phyloP scores from a whole-genome alignment of 2,888 invertebrate species.

The Opisthograptis luteolata region DNA sequence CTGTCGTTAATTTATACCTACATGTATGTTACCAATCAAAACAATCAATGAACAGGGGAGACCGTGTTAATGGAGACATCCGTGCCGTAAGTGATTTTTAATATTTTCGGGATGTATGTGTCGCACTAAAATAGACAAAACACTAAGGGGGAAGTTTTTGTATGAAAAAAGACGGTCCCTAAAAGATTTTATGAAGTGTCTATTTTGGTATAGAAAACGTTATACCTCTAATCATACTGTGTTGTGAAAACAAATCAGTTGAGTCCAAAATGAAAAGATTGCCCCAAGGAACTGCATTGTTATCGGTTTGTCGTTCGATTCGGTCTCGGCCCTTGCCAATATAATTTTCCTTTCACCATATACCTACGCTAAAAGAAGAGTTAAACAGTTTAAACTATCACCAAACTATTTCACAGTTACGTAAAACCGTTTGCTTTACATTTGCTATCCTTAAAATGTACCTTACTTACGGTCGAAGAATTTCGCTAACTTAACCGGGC shows the following conservation, averaged over 20 bases:
- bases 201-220: conserved; percentile 7
- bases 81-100: conserved; percentile 77
- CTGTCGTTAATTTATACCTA: not conserved
- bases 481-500: conserved; percentile 44
- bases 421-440: conserved; percentile 14
- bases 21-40: conserved; percentile 60
- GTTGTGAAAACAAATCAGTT: too few species aligned
- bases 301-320: too few species aligned
- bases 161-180: conserved; percentile 45
- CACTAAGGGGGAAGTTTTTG: conserved; percentile 61
- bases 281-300: too few species aligned
- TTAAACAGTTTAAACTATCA: not conserved
- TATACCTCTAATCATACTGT: too few species aligned
- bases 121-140: conserved; percentile 66
- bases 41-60: conserved; percentile 63
- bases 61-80: conserved; percentile 78
- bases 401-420: conserved; percentile 14
- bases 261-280: too few species aligned
- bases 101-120: conserved; percentile 77
- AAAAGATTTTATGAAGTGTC: conserved; percentile 38
- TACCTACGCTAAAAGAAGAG: too few species aligned
- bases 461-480: conserved; percentile 41
- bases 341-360: too few species aligned
- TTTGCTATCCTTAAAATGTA: conserved; percentile 31
- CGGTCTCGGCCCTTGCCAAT: too few species aligned